A percentile compares a stretch with the other conserved stretches of the same genome.
These are phyloP conservation scores for Coregonus ussuriensis DNA, from an alignment of 2,797 vertebrate species.

Conservation along the genomic window DNA sequence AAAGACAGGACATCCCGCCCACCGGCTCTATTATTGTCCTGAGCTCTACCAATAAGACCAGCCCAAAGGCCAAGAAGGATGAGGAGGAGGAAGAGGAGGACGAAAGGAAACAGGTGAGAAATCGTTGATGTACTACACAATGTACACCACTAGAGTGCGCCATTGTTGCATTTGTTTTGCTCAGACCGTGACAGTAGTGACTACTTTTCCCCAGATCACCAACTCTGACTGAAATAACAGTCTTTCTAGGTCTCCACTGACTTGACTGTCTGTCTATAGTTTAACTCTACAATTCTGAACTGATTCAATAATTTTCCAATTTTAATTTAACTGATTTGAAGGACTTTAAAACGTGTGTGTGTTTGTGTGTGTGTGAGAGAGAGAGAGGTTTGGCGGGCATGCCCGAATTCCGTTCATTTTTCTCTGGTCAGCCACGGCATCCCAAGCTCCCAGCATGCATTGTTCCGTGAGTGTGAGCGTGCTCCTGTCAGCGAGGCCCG, in stretches of 20 bases:
- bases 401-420: constrained; percentile 45
- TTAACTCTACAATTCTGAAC: no score
- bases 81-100: constrained; percentile 38
- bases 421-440: constrained; percentile 27
- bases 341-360: no score
- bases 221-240: no score
- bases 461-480: constrained; percentile 44
- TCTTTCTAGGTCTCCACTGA: no score
- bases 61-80: constrained; percentile 39
- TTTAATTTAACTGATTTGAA: no score
- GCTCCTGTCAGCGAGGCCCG: constrained; percentile 49
- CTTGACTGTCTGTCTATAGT: no score
- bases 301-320: no score
- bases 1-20: constrained; percentile 53
- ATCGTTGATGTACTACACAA: neutral
- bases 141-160: constrained; percentile 51
- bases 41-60: constrained; percentile 25
- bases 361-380: neutral
- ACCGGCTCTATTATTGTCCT: constrained; percentile 20
- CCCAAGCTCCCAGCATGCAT: constrained; percentile 53
- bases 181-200: no score
- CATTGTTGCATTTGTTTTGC: constrained; percentile 4
- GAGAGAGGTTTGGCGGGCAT: constrained; percentile 25
- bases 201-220: no score
- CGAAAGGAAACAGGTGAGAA: constrained; percentile 54